A percentile compares a stretch with the other conserved stretches of the same genome.
These are phyloP conservation scores for Helicolenus hilgendorfi DNA, from an alignment of 2,797 vertebrate genomes.

Conservation along the genomic window DNA sequence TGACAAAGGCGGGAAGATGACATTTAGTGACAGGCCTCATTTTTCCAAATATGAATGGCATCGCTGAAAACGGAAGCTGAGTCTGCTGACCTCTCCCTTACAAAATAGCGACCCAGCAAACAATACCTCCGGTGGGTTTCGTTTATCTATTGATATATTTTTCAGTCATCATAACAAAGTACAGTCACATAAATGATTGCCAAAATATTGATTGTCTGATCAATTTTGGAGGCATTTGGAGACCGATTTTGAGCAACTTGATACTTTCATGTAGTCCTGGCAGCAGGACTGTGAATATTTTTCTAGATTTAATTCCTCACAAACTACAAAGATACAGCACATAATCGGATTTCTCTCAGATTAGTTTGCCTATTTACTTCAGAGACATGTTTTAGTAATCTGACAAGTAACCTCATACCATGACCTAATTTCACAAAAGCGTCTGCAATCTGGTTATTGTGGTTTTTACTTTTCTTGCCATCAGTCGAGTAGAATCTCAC, in stretches of 20 bases:
- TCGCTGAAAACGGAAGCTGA: slow-evolving; percentile 56
- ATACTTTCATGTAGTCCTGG: background rate
- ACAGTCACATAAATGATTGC: background rate
- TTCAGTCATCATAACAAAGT: background rate
- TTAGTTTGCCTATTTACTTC: background rate
- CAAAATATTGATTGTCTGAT: background rate
- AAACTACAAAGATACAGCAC: background rate
- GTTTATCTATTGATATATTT: background rate
- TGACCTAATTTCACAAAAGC: background rate
- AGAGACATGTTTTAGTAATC: background rate
- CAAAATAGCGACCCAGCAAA: slow-evolving; percentile 32
- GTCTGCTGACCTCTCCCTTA: slow-evolving; percentile 59
- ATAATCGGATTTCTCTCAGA: background rate
- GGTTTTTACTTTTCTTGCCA: slow-evolving; percentile 6
- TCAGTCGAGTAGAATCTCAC: slow-evolving; percentile 3
- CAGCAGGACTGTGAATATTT: background rate
- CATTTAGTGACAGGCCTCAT: slow-evolving; percentile 83
- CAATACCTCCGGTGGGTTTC: slow-evolving; percentile 12
- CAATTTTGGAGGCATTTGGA: background rate
- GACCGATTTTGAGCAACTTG: background rate
- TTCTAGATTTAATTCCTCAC: background rate
- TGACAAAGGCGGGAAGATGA: slow-evolving; percentile 80
- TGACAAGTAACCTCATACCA: background rate
- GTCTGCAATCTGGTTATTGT: slow-evolving; percentile 1
- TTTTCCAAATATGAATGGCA: slow-evolving; percentile 79